phyloP scores from a whole-genome alignment of 2,113 vertebrate genomes.

The Boulengeromyrus knoepffleri region DNA sequence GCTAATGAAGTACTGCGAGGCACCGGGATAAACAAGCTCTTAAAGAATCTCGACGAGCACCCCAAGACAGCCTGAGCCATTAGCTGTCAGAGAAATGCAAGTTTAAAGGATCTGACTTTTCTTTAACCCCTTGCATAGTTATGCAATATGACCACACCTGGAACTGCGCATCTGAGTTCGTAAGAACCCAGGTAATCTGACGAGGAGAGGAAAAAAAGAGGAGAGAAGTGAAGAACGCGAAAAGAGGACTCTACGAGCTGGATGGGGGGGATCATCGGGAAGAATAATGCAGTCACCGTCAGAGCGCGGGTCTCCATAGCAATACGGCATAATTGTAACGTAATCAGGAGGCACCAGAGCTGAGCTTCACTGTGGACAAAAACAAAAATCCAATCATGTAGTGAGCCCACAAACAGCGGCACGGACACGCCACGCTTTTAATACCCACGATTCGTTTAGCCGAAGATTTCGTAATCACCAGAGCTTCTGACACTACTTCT shows the following conservation, averaged over 20 bases:
- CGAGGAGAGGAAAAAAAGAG: background rate
- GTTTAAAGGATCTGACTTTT: background rate
- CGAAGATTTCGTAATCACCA: conserved; percentile 16
- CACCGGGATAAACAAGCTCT: background rate
- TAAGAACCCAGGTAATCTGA: background rate
- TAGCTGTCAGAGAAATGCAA: background rate
- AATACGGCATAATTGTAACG: background rate
- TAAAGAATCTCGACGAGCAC: background rate
- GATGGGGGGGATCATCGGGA: background rate
- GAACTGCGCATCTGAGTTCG: background rate
- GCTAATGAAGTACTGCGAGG: background rate
- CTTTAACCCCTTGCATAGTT: background rate
- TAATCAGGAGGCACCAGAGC: background rate
- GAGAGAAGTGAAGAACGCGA: background rate
- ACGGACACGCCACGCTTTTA: background rate
- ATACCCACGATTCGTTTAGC: background rate
- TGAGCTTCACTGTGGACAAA: background rate
- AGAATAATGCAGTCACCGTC: no score
- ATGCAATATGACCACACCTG: background rate
- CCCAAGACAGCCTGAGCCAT: background rate
- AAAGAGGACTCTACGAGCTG: background rate
- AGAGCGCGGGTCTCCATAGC: background rate
- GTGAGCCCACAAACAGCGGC: background rate
- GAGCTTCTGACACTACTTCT: conserved; percentile 13
- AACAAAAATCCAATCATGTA: background rate